These are phyloP conservation scores for Garra rufa DNA, from an alignment of 2,113 vertebrate genomes.

Conservation along the genomic window DNA sequence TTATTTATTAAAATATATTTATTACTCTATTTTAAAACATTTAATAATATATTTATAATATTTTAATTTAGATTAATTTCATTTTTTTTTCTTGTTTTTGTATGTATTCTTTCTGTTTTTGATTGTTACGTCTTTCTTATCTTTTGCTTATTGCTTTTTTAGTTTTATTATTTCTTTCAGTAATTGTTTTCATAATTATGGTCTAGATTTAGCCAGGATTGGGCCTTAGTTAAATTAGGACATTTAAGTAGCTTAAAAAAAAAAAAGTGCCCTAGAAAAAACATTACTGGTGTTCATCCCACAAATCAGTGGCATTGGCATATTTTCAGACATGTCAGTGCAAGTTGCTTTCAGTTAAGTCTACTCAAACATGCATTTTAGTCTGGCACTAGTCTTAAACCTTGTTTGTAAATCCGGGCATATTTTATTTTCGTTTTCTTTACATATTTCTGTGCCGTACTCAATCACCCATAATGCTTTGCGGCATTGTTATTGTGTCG, in stretches of 20 bases:
- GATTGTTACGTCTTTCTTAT: no score
- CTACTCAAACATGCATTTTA: no score
- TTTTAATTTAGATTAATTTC: no score
- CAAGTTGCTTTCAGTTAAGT: neutral
- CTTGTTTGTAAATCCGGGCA: no score
- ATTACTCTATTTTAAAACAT: no score
- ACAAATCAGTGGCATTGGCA: no score
- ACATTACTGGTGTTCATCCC: no score
- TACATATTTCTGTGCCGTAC: neutral
- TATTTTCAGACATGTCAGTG: neutral
- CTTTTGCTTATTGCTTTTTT: neutral
- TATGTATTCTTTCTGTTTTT: neutral
- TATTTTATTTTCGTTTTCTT: neutral
- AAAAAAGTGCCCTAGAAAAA: no score
- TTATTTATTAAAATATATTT: no score
- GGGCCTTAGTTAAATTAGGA: neutral
- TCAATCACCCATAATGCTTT: conserved; percentile 46
- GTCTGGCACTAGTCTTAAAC: no score
- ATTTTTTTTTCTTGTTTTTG: neutral
- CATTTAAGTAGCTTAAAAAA: neutral
- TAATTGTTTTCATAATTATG: neutral
- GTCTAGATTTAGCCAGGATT: neutral
- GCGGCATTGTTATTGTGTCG: conserved; percentile 13
- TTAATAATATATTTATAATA: no score
- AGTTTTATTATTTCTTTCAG: neutral